A percentile compares a stretch with the other conserved stretches of the same genome.
phyloP scores from a whole-genome alignment of 2,113 vertebrate species.

The Thinocorus orbignyianus region DNA sequence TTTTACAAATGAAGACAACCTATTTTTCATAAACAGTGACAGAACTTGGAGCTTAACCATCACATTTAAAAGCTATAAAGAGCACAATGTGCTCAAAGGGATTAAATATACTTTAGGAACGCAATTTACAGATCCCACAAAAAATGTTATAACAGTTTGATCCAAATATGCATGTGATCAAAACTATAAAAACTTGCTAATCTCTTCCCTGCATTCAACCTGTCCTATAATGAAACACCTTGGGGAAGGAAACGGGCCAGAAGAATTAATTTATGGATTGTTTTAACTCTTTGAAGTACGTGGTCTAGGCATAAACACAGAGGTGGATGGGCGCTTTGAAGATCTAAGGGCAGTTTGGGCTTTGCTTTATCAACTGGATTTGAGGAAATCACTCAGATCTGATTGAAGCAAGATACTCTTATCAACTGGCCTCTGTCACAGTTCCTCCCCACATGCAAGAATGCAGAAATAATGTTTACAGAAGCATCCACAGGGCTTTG shows the following conservation, averaged over 20 bases:
- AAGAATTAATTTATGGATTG: not conserved
- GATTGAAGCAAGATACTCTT: not conserved
- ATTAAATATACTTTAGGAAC: not conserved
- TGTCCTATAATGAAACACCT: not conserved
- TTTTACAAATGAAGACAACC: not conserved
- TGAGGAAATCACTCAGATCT: not conserved
- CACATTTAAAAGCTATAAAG: not conserved
- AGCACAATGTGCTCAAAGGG: not conserved
- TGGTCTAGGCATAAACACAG: not conserved
- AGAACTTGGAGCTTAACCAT: not conserved
- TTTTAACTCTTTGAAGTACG: not conserved
- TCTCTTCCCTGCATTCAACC: not conserved
- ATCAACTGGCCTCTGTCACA: not conserved
- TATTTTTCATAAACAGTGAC: not conserved
- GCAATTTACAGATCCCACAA: not conserved
- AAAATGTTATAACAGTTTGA: not conserved
- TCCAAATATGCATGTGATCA: not conserved
- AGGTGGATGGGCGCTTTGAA: not conserved
- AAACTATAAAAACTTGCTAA: not conserved
- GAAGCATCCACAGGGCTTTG: not conserved
- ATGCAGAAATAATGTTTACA: not conserved
- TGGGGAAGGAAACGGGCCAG: not conserved
- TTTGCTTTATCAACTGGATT: not conserved
- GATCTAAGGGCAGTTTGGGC: not conserved
- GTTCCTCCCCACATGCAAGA: not conserved